Evolutionary conservation across 2,113 vertebrate species (phyloP), one percentile per base, ranked within the genome.

Genomic region (Salminus brasiliensis): DNA sequence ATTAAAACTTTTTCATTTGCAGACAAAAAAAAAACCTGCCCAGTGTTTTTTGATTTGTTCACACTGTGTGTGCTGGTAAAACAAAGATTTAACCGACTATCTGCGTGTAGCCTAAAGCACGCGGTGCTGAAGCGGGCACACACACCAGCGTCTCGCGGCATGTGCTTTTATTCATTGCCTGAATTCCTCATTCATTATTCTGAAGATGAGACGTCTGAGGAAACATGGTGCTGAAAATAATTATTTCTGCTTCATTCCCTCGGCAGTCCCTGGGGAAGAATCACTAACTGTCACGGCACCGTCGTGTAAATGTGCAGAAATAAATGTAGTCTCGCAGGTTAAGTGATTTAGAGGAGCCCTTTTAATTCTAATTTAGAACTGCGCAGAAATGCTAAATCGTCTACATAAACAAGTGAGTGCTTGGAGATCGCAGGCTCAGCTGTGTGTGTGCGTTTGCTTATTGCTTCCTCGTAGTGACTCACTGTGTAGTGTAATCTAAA

Each of bases 201-300:
- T 41, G 29, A 43, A n/a, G 63, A 71, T 84, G 68, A 76, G 62
- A 74, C 16, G 53, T 73, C 45, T 76, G 47, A 60, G 32, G 72
- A 80, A 76, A 65, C 52, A 41, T 73, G 57, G 41, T 16, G 57
- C 36, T 80, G 69, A 70, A 85, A 67, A 73, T 60, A 83, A 78
- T 81, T 67, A 71, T 76, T 83, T 27, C 47, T 77, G 71, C 79
- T 41, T 75, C 43, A 41, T 52, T 71, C 59, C 59, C 60, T 67
- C 47, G 27, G 59, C 18, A 72, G 55, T 36, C 39, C 45, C 66
- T 29, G 21, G 69, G 49, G 34, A 73, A 29, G 43, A 68, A 70
- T 36, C 57, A 23, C 77, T 63, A 7, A 15, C 62, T 62, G 75
- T 69, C 43, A 69, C n/a, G 34, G 23, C 52, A 78, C 32, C 6